These are phyloP conservation scores for Drosophila miranda DNA, from an alignment of 1,140 invertebrate genomes.

Conservation along the genomic window DNA sequence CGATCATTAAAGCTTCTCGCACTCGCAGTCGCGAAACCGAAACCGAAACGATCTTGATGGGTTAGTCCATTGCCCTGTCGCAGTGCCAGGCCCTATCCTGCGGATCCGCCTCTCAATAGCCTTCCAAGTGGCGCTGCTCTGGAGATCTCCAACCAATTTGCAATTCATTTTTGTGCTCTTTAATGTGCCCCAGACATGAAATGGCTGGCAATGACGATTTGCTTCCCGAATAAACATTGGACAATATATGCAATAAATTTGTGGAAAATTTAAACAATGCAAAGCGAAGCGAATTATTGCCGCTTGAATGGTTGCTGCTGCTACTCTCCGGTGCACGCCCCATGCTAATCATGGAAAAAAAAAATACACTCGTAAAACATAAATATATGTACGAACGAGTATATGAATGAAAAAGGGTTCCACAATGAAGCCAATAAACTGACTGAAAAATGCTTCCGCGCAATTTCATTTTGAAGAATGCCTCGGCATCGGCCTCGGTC, in stretches of 20 bases:
- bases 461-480: conserved; percentile 66
- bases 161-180: conserved; percentile 49
- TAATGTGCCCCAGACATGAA: conserved; percentile 58
- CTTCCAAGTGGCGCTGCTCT: conserved; percentile 4
- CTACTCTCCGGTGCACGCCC: conserved; percentile 48
- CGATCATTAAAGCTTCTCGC: conserved; percentile 30
- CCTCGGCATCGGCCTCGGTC: too few relatives aligned
- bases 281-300: conserved; percentile 69
- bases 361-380: conserved; percentile 32
- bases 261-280: conserved; percentile 72
- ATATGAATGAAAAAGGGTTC: conserved; percentile 50
- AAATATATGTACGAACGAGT: conserved; percentile 23
- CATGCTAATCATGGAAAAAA: conserved; percentile 58
- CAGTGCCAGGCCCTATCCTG: conserved; percentile 4
- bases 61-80: conserved; percentile 1
- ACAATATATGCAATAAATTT: conserved; percentile 59
- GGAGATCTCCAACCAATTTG: conserved; percentile 55
- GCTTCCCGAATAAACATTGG: conserved; percentile 26
- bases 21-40: conserved; percentile 27
- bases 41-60: conserved; percentile 70
- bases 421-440: conserved; percentile 75
- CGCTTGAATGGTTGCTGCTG: conserved; percentile 59
- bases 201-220: conserved; percentile 43
- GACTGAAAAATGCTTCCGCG: conserved; percentile 70
- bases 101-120: conserved; percentile 2